Conservation (phyloP, 2,888 invertebrate genomes). For the Ligdia adustata region DNA sequence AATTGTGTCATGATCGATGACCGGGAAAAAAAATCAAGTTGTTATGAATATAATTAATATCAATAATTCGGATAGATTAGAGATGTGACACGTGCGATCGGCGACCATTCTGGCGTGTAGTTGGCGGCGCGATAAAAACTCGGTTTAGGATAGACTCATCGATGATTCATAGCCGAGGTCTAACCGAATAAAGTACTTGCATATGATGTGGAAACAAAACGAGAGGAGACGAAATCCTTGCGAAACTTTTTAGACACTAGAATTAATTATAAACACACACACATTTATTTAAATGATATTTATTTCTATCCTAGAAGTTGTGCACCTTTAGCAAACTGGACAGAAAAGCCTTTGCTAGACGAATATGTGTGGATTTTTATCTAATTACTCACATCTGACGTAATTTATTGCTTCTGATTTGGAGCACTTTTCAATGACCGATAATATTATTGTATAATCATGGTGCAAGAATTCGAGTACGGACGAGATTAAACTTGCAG, state of each 20-base stretch:
- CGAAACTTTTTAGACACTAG: constrained; percentile 14
- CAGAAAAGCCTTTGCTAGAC: no score
- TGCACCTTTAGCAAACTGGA: no score
- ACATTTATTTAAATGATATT: no score
- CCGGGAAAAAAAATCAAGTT: constrained; percentile 27
- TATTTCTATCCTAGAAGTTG: no score
- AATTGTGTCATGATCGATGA: constrained; percentile 36
- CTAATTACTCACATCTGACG: constrained; percentile 6
- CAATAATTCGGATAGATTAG: constrained; percentile 32
- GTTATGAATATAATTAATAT: constrained; percentile 25
- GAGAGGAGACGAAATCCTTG: constrained; percentile 52
- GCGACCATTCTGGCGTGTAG: constrained; percentile 35
- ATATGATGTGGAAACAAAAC: constrained; percentile 68
- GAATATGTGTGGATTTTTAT: background rate
- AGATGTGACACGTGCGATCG: constrained; percentile 47
- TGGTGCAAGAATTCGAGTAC: constrained; percentile 27
- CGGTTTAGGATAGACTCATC: constrained; percentile 80
- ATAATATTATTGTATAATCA: constrained; percentile 28
- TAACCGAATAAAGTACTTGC: constrained; percentile 75
- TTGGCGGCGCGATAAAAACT: constrained; percentile 73
- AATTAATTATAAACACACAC: no score
- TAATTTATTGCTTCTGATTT: constrained; percentile 4
- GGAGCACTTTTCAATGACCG: constrained; percentile 17
- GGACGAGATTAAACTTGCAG: no score
- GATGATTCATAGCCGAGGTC: constrained; percentile 75